Conservation (phyloP, 2,113 vertebrate species). For the Nansenia antarctica region DNA sequence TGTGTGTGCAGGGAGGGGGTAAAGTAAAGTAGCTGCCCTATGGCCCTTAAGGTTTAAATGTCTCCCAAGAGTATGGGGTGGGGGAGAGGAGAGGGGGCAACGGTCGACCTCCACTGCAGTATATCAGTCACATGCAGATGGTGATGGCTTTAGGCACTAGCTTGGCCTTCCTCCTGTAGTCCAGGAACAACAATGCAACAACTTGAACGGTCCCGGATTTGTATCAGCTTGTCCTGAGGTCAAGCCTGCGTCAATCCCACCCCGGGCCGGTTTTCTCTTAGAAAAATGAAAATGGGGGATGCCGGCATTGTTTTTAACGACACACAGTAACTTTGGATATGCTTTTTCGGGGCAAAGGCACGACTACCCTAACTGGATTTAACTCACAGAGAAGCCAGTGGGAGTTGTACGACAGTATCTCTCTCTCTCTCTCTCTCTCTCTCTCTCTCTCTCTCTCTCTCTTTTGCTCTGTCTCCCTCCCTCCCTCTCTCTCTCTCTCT, state of each 20-base stretch:
- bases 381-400: too few species aligned
- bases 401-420: too few species aligned
- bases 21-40: background rate
- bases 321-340: background rate
- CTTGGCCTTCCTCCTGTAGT: background rate
- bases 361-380: too few species aligned
- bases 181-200: slow-evolving; percentile 16
- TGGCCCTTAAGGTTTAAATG: slow-evolving; percentile 12
- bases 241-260: background rate
- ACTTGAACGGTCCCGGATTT: slow-evolving; percentile 5
- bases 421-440: background rate
- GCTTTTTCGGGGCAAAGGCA: background rate
- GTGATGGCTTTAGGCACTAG: slow-evolving; percentile 14
- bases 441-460: background rate
- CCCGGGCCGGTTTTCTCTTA: background rate
- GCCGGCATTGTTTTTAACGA: background rate
- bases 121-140: background rate
- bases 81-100: background rate
- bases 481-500: too few species aligned
- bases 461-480: slow-evolving; percentile 10
- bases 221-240: slow-evolving; percentile 6
- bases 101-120: background rate
- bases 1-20: too few species aligned
- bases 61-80: slow-evolving; percentile 5
- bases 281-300: background rate